Base-by-base conservation (phyloP, 2,113 vertebrate species). In the Mionectes macconnelli region DNA sequence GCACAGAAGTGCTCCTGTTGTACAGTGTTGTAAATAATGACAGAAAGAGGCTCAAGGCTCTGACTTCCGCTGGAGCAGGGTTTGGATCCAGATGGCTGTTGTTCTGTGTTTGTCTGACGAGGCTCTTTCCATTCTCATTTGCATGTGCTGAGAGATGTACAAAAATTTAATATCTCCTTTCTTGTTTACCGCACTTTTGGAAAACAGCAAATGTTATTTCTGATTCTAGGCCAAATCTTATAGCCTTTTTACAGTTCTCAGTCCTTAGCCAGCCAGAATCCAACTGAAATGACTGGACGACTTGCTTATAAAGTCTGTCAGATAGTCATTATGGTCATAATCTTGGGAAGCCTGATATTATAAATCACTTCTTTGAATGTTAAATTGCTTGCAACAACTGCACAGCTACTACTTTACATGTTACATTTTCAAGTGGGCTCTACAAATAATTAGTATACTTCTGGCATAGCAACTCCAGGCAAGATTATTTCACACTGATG, bases 201-300 rank as follows among this genome's bases (percentile, higher is more conserved):
- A 97, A 96, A 96, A 96, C 94, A 96, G 92, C 89, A 96, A 93
- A 83, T 96, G 85, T 93, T 96, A 84, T 93, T 97, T 96, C 93
- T 96, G 90, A 97, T 93, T 97, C 93, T 56, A 95, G 96, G 92
- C 94, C 94, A 96, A 97, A 90, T 96, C 83, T 84, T 95, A 42
- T 31, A 95, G 96, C 90, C 94, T 96, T 97, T 97, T 97, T 92
- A 84, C 96, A 97, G 96, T 96, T 97, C 73, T 80, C 60, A 84
- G 88, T 96, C 88, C 56, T 94, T 95, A 94, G 69, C 86, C 80
- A 94, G 83, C 73, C 86, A 89, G 90, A 95, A 95, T 96, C 64
- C 83, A 88, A 96, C 69, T 84, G 88, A 90, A 96, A 78, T 95
- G 88, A 93, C 83, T 95, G 94, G 93, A 93, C 88, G 11, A 92